phyloP scores from a whole-genome alignment of 2,113 vertebrate species.

The Trematomus loennbergii region DNA sequence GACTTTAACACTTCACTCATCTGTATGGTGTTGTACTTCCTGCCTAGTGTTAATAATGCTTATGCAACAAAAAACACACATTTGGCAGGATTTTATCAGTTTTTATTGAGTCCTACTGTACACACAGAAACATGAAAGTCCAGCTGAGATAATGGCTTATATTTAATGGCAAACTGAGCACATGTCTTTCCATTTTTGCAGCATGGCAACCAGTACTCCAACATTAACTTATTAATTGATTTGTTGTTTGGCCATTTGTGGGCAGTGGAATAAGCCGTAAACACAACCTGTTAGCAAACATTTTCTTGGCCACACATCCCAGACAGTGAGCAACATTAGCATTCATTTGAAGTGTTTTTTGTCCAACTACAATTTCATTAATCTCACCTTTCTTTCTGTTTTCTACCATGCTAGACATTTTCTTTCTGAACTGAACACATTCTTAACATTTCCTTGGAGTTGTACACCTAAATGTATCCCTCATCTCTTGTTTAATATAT shows the following conservation, averaged over 20 bases:
- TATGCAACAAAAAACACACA: not conserved
- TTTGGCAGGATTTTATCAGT: not conserved
- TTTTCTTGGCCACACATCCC: not conserved
- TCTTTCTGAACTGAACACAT: not conserved
- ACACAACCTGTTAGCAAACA: not conserved
- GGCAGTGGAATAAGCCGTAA: no score
- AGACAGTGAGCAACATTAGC: not conserved
- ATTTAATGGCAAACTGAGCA: not conserved
- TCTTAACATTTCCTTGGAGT: not conserved
- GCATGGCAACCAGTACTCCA: not conserved
- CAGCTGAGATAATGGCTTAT: not conserved
- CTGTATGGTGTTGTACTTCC: conserved; percentile 6
- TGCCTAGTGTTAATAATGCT: conserved; percentile 11
- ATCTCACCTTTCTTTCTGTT: not conserved
- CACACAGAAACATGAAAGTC: not conserved
- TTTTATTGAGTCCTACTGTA: not conserved
- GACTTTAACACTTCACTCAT: conserved; percentile 8
- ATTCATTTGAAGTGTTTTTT: not conserved
- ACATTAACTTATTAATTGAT: no score
- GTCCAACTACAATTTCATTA: no score
- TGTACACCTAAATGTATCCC: not conserved
- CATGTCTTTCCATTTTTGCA: not conserved
- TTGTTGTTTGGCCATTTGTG: no score
- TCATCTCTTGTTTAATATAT: not conserved
- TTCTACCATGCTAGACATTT: not conserved